Evolutionary conservation across 2,113 vertebrate species (phyloP).

Genomic region (Egretta garzetta): DNA sequence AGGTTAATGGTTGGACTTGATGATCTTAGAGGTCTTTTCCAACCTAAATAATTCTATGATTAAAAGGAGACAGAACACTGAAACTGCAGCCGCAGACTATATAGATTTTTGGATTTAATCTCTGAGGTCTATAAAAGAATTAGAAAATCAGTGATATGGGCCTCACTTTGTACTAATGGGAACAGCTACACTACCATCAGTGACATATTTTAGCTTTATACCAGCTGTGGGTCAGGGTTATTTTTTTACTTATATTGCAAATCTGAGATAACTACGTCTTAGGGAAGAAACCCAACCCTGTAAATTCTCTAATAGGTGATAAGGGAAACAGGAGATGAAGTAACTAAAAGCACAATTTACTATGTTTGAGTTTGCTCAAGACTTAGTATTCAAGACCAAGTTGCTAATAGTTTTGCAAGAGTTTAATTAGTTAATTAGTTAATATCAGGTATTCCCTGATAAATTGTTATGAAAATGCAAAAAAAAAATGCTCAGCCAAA

Average conservation of each 20-base stretch:
- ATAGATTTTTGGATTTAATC: not conserved
- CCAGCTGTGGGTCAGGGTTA: not conserved
- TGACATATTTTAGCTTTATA: not conserved
- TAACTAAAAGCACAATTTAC: not conserved
- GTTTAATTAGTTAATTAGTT: not conserved
- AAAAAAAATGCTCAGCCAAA: not conserved
- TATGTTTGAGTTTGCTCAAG: not conserved
- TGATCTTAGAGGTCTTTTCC: too few relatives aligned
- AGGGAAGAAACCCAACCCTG: rapidly evolving
- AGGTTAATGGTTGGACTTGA: too few relatives aligned
- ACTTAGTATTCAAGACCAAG: not conserved
- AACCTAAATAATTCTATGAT: too few relatives aligned
- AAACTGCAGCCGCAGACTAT: not conserved
- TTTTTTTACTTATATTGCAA: not conserved
- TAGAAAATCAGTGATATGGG: not conserved
- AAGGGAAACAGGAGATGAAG: not conserved
- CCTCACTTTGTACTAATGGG: not conserved
- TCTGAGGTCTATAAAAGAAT: not conserved
- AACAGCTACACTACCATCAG: not conserved
- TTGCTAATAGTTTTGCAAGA: not conserved
- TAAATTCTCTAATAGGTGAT: not conserved
- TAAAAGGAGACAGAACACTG: not conserved
- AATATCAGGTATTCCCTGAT: not conserved
- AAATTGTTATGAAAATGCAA: not conserved
- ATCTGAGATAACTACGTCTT: not conserved